phyloP scores from a whole-genome alignment of 1,140 invertebrate species.

The Centruroides sculpturatus region DNA sequence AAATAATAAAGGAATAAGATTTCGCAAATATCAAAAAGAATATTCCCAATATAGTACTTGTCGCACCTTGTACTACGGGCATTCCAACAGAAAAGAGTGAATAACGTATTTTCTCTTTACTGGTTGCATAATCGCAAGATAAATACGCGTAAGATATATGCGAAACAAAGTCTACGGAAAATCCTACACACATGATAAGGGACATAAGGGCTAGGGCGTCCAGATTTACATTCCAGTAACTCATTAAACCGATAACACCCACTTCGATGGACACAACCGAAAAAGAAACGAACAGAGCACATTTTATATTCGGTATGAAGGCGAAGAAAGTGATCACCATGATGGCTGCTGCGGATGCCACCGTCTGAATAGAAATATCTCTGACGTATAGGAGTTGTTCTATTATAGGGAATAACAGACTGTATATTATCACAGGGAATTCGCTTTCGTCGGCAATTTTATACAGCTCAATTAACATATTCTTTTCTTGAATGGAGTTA shows the following conservation, averaged over 20 bases:
- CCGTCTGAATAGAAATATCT: conserved; percentile 81
- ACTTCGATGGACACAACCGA: conserved; percentile 89
- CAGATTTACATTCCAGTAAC: conserved; percentile 83
- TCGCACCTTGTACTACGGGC: conserved; percentile 84
- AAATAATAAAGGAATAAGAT: conserved; percentile 94
- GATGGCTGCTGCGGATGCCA: conserved; percentile 73
- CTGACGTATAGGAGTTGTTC: conserved; percentile 87
- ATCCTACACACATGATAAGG: conserved; percentile 96
- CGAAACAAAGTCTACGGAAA: conserved; percentile 92
- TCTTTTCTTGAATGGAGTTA: conserved; percentile 76
- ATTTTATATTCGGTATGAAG: conserved; percentile 87
- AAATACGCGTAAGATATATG: conserved; percentile 96
- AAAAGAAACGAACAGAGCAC: conserved; percentile 86
- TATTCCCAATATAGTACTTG: conserved; percentile 84
- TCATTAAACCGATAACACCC: conserved; percentile 92
- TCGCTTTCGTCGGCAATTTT: conserved; percentile 58
- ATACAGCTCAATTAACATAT: conserved; percentile 69
- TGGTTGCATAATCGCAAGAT: conserved; percentile 41
- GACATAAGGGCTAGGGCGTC: conserved; percentile 99
- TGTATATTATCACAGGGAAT: conserved; percentile 75
- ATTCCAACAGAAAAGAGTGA: conserved; percentile 78
- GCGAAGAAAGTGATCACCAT: conserved; percentile 95
- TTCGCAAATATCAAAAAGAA: conserved; percentile 71
- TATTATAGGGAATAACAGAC: conserved; percentile 89
- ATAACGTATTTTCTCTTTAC: conserved; percentile 55